Evolutionary conservation across 2,888 invertebrate species (phyloP).

Genomic region (Spialia ferax): DNA sequence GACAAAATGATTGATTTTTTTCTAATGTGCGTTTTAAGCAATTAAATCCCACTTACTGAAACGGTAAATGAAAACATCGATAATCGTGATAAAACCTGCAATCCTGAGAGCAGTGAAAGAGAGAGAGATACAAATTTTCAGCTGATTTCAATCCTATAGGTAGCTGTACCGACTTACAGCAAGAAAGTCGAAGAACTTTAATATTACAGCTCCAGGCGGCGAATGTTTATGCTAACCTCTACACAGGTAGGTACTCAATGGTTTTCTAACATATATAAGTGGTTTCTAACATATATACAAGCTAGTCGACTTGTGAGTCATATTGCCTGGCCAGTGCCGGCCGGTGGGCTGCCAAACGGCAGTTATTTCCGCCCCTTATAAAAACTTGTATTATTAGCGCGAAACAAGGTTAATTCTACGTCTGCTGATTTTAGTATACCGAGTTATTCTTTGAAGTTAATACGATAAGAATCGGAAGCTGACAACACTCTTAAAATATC

Average conservation of each 20-base stretch:
- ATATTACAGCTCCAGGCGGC: too few relatives aligned
- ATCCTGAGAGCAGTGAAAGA: too few relatives aligned
- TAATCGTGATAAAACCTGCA: too few relatives aligned
- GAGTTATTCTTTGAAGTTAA: conserved; percentile 25
- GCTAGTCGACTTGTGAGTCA: conserved; percentile 39
- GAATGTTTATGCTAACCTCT: conserved; percentile 18
- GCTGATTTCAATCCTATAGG: too few relatives aligned
- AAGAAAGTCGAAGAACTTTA: too few relatives aligned
- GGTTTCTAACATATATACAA: too few relatives aligned
- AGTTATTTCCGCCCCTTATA: conserved; percentile 50
- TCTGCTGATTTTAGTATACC: conserved; percentile 15
- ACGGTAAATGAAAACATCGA: too few relatives aligned
- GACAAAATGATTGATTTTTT: too few relatives aligned
- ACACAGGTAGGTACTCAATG: not conserved
- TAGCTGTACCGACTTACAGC: too few relatives aligned
- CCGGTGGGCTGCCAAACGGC: conserved; percentile 47
- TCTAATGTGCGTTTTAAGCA: too few relatives aligned
- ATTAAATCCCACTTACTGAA: too few relatives aligned
- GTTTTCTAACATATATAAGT: conserved; percentile 29
- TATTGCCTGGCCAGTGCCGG: conserved; percentile 42
- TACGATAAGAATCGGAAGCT: conserved; percentile 12
- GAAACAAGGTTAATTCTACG: conserved; percentile 41
- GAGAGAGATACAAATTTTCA: too few relatives aligned
- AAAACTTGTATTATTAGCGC: conserved; percentile 45
- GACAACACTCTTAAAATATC: conserved; percentile 23